phyloP scores from a whole-genome alignment of 92 coral and sea anemone species.

The Chrysogorgia sp. region DNA sequence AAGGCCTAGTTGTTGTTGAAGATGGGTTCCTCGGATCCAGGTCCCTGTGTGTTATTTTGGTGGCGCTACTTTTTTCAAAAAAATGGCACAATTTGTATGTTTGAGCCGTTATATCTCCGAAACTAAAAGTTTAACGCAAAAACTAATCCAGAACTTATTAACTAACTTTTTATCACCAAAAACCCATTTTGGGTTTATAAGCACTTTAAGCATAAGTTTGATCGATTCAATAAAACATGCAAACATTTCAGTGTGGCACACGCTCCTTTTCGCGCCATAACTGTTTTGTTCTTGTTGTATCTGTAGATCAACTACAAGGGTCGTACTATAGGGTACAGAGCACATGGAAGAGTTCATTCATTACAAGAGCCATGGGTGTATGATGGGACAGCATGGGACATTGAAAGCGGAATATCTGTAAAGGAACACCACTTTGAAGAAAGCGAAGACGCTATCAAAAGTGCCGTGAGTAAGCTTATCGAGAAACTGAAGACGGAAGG shows the following conservation, averaged over 20 bases:
- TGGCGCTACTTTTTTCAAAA: no score
- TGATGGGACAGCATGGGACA: constrained; percentile 55
- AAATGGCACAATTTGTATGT: no score
- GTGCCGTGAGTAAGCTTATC: constrained; percentile 42
- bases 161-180: no score
- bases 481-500: constrained; percentile 43
- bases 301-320: constrained; percentile 48
- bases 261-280: not conserved
- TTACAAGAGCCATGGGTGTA: constrained; percentile 46
- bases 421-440: constrained; percentile 16
- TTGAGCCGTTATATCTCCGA: no score
- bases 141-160: no score
- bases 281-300: not conserved
- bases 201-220: no score
- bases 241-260: not conserved
- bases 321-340: constrained; percentile 52
- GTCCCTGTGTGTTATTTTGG: no score
- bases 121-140: no score
- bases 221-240: no score
- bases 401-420: constrained; percentile 39
- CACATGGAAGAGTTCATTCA: constrained; percentile 45
- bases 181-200: no score
- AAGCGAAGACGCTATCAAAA: constrained; percentile 38
- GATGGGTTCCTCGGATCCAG: no score
- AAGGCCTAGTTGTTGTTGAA: no score